Conservation (phyloP, 2,888 invertebrate species). For the Chirona hameri region DNA sequence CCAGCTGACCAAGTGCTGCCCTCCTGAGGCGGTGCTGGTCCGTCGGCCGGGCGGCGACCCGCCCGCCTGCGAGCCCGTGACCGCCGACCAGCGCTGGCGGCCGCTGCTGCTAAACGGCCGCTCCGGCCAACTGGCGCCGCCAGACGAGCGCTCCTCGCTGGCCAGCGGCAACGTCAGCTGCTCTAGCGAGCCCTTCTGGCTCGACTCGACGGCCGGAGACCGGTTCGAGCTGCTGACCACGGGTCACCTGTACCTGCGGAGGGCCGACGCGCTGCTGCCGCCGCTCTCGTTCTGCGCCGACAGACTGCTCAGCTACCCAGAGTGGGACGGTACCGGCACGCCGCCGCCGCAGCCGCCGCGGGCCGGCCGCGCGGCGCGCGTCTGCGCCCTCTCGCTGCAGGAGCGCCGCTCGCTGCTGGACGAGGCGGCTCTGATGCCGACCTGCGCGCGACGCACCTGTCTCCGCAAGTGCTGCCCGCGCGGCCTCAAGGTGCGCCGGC, state of each 20-base stretch:
- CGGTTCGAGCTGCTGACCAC: slow-evolving; percentile 7
- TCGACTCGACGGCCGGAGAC: background rate
- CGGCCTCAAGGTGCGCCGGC: background rate
- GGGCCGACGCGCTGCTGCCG: background rate
- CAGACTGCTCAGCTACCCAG: background rate
- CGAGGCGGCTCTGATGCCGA: background rate
- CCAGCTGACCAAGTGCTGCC: background rate
- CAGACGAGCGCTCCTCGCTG: background rate
- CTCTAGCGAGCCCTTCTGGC: background rate
- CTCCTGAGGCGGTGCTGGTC: background rate
- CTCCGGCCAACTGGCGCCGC: background rate
- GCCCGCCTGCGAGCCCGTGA: background rate
- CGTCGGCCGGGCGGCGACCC: background rate
- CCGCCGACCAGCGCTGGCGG: background rate
- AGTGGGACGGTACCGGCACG: background rate
- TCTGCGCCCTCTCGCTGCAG: background rate
- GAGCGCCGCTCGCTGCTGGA: background rate
- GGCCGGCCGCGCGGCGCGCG: background rate
- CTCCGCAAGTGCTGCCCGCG: slow-evolving; percentile 38
- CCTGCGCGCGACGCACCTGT: slow-evolving; percentile 34
- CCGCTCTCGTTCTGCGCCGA: slow-evolving; percentile 14
- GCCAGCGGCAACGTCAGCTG: background rate
- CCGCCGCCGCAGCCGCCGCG: background rate
- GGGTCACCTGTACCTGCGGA: slow-evolving; percentile 6
- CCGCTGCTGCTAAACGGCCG: background rate